A percentile compares a stretch with the other conserved stretches of the same genome.
These are phyloP conservation scores for Drosophila bunnanda DNA, from an alignment of 2,888 invertebrate species.

Conservation along the genomic window DNA sequence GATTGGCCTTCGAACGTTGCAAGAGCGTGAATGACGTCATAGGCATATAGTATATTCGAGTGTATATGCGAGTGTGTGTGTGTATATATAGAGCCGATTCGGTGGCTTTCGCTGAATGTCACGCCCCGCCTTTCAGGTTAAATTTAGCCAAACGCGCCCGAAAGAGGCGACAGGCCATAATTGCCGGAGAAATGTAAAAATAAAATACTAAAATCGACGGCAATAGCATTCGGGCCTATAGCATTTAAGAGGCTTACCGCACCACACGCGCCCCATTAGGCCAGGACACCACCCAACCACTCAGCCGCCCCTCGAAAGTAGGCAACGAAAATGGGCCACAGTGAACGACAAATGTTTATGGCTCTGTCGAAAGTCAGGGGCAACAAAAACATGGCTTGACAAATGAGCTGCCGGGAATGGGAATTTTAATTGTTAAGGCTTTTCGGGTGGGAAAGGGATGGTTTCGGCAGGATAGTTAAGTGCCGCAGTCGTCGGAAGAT, in stretches of 20 bases:
- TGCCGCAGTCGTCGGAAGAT: background rate
- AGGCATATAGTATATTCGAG: slow-evolving; percentile 11
- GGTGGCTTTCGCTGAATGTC: slow-evolving; percentile 35
- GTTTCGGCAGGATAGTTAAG: slow-evolving; percentile 5
- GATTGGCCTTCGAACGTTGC: slow-evolving; percentile 62
- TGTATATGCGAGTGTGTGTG: background rate
- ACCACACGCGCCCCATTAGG: slow-evolving; percentile 37
- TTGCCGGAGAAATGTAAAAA: slow-evolving; percentile 37
- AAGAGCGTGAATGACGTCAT: slow-evolving; percentile 65
- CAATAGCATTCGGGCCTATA: slow-evolving; percentile 31
- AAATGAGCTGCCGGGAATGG: slow-evolving; percentile 31
- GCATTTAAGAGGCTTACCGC: slow-evolving; percentile 45
- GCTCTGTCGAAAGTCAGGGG: slow-evolving; percentile 25
- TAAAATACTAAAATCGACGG: slow-evolving; percentile 32
- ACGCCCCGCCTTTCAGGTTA: slow-evolving; percentile 35
- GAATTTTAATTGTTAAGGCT: slow-evolving; percentile 34
- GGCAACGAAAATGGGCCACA: slow-evolving; percentile 44
- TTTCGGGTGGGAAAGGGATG: background rate
- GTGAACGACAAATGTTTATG: slow-evolving; percentile 38
- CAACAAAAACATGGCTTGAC: slow-evolving; percentile 32
- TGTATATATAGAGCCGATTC: slow-evolving; percentile 11
- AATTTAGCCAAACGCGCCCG: slow-evolving; percentile 31
- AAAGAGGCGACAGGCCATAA: slow-evolving; percentile 38
- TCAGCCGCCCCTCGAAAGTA: slow-evolving; percentile 29
- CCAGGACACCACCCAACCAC: slow-evolving; percentile 3